Percentiles rank a stretch among this genome's conserved stretches.
Evolutionary conservation across 2,113 vertebrate genomes (phyloP).

Genomic region (Motacilla tschutschensis): DNA sequence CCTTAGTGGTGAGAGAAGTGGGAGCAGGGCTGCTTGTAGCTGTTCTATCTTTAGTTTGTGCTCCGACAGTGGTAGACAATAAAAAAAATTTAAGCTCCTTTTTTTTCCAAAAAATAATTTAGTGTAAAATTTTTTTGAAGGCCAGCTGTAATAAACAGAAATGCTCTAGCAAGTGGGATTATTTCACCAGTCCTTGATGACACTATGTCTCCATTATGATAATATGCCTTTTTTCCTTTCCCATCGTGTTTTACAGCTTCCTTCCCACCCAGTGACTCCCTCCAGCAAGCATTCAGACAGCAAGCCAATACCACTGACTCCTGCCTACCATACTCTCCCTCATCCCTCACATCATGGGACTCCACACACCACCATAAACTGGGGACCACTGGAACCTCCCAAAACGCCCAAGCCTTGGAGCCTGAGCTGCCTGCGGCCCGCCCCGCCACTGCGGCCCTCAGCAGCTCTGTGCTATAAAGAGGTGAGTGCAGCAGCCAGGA

Average conservation of each 20-base stretch:
- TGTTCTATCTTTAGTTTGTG: background rate
- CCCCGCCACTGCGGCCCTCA: constrained; percentile 90
- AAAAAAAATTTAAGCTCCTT: background rate
- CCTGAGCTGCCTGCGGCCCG: constrained; percentile 93
- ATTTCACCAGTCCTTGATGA: background rate
- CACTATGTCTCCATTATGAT: background rate
- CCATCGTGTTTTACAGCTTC: constrained; percentile 77
- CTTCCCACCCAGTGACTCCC: constrained; percentile 91
- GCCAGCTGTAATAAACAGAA: background rate
- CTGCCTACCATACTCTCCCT: constrained; percentile 95
- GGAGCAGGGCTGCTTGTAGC: background rate
- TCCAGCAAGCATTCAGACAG: constrained; percentile 92
- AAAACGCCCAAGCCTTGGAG: constrained; percentile 98
- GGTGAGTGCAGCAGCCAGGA: constrained; percentile 69
- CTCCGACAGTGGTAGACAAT: background rate
- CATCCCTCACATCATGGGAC: constrained; percentile 93
- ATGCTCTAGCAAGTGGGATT: background rate
- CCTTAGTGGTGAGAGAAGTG: background rate
- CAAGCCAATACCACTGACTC: constrained; percentile 86
- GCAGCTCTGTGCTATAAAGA: constrained; percentile 98
- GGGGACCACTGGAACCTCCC: constrained; percentile 94
- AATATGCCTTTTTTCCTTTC: background rate
- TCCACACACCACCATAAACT: constrained; percentile 91
- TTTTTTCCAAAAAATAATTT: background rate
- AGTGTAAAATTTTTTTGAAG: background rate